Percentiles rank a stretch among this genome's conserved stretches.
Evolutionary conservation across 1,140 invertebrate genomes (phyloP).

Genomic region (Penaeus indicus): DNA sequence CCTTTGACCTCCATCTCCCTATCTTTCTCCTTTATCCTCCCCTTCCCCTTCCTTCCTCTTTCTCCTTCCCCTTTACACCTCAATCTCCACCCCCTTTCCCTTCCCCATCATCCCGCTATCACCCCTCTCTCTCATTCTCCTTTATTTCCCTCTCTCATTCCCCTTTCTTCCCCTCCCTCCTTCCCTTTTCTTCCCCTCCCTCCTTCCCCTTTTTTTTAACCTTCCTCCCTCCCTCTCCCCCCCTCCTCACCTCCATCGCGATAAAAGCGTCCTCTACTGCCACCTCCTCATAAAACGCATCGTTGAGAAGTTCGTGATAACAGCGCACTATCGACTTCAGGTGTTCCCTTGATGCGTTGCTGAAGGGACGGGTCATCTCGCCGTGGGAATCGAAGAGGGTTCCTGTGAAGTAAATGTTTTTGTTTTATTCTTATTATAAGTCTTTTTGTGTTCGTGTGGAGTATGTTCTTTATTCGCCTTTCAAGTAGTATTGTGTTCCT

Average conservation of each 20-base stretch:
- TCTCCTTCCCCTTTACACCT: not conserved
- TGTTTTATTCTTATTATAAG: too few relatives aligned
- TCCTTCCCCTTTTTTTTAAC: not conserved
- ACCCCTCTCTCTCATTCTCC: not conserved
- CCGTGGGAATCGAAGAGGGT: constrained; percentile 36
- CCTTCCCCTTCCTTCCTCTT: not conserved
- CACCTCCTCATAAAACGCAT: constrained; percentile 29
- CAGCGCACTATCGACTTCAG: constrained; percentile 1
- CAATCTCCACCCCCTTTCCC: not conserved
- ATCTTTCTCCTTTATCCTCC: not conserved
- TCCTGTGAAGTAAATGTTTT: not conserved
- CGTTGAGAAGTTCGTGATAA: constrained; percentile 38
- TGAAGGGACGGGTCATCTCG: constrained; percentile 33
- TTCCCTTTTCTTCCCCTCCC: not conserved
- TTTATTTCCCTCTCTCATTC: not conserved
- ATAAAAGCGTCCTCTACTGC: not conserved
- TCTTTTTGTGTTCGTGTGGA: too few relatives aligned
- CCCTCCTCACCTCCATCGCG: constrained; percentile 44
- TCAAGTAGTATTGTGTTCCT: too few relatives aligned
- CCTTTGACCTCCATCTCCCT: not conserved
- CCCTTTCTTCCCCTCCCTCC: not conserved
- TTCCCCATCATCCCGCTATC: not conserved
- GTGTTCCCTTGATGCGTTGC: not conserved
- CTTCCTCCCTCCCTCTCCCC: not conserved
- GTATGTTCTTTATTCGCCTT: too few relatives aligned